phyloP scores from a whole-genome alignment of 2,113 vertebrate species.

The Gulo gulo region DNA sequence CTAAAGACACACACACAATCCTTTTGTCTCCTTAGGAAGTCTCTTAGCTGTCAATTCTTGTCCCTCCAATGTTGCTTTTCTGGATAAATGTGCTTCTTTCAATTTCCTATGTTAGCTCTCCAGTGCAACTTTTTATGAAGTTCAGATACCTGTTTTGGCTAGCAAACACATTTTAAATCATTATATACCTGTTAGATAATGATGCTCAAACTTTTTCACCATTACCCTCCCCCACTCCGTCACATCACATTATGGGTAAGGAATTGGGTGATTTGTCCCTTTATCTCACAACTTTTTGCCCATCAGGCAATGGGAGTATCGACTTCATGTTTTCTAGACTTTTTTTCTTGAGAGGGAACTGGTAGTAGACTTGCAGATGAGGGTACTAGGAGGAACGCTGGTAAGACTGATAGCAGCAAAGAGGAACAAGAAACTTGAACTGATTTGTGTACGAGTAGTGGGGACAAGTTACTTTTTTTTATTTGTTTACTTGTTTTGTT shows the following conservation, averaged over 20 bases:
- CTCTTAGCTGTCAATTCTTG: neutral
- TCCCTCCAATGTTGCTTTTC: neutral
- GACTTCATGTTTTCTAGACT: neutral
- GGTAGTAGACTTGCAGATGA: neutral
- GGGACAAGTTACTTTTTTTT: neutral
- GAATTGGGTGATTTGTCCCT: neutral
- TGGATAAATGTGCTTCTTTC: neutral
- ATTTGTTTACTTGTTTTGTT: neutral
- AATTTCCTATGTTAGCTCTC: neutral
- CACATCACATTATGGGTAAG: neutral
- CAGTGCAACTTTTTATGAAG: neutral
- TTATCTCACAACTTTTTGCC: neutral
- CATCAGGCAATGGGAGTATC: neutral
- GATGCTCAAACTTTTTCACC: neutral
- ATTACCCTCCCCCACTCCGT: rapidly evolving
- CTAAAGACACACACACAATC: neutral
- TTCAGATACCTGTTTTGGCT: neutral
- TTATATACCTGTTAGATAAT: neutral
- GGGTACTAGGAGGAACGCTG: neutral
- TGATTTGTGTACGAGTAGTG: rapidly evolving
- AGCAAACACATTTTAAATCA: neutral
- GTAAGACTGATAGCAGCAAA: rapidly evolving
- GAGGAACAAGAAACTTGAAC: rapidly evolving
- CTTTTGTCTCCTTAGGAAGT: neutral
- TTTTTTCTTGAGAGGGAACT: neutral